phyloP scores from a whole-genome alignment of 2,113 vertebrate genomes.

The Peucedramus taeniatus region DNA sequence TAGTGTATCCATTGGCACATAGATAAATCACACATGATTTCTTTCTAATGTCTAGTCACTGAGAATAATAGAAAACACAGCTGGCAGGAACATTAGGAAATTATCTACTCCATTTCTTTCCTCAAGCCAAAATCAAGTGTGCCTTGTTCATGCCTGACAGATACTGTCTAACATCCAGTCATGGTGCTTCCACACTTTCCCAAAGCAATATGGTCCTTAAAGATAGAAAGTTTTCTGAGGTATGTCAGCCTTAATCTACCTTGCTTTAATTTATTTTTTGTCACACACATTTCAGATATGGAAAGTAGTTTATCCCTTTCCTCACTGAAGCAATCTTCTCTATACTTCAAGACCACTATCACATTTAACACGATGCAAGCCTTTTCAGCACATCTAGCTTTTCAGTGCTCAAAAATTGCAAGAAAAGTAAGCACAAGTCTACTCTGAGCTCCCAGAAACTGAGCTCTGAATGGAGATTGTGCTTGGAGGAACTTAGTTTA shows the following conservation, averaged over 20 bases:
- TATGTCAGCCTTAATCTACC: neutral
- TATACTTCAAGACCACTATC: neutral
- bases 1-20: neutral
- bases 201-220: neutral
- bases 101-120: conserved; percentile 31
- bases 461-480: neutral
- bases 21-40: conserved; percentile 49
- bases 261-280: conserved; percentile 16
- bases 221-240: neutral
- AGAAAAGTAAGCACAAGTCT: neutral
- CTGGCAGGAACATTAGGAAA: neutral
- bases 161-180: neutral
- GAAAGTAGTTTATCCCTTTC: neutral
- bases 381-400: neutral
- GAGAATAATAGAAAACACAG: conserved; percentile 29
- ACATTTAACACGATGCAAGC: neutral
- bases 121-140: conserved; percentile 1
- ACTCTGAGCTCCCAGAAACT: neutral
- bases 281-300: neutral
- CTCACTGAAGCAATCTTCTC: neutral
- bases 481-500: neutral
- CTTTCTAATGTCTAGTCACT: neutral
- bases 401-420: neutral
- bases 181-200: neutral
- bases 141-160: neutral